These are phyloP conservation scores for Recurvirostra avosetta DNA, from an alignment of 2,113 vertebrate genomes.

Conservation along the genomic window DNA sequence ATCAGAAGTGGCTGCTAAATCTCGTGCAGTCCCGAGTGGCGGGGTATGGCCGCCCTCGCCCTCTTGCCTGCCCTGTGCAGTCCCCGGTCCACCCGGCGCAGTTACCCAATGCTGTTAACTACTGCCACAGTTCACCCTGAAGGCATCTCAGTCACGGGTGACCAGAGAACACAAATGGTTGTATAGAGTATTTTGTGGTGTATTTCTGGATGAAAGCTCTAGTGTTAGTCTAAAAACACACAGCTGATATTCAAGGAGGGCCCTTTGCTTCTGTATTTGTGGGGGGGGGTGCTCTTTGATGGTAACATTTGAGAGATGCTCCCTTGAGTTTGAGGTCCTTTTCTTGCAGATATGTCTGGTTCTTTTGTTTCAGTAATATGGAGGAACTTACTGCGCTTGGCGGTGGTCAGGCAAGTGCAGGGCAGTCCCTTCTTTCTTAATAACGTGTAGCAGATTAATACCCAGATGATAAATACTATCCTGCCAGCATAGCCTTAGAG, in stretches of 20 bases:
- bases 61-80: not conserved
- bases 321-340: not conserved
- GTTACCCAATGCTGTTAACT: not conserved
- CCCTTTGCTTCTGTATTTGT: not conserved
- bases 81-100: rapidly evolving
- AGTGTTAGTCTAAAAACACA: not conserved
- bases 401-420: not conserved
- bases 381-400: not conserved
- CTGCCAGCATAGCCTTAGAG: not conserved
- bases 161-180: not conserved
- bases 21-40: rapidly evolving
- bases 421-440: not conserved
- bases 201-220: not conserved
- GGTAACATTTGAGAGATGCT: not conserved
- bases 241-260: not conserved
- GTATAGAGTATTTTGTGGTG: not conserved
- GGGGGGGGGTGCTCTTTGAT: not conserved
- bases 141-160: not conserved
- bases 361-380: not conserved
- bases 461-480: not conserved
- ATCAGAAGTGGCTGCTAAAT: not conserved
- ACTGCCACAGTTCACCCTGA: not conserved
- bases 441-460: not conserved
- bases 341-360: not conserved
- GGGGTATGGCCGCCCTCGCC: not conserved